Evolutionary conservation across 2,797 vertebrate species (phyloP).

Genomic region (Anguilla marmorata): DNA sequence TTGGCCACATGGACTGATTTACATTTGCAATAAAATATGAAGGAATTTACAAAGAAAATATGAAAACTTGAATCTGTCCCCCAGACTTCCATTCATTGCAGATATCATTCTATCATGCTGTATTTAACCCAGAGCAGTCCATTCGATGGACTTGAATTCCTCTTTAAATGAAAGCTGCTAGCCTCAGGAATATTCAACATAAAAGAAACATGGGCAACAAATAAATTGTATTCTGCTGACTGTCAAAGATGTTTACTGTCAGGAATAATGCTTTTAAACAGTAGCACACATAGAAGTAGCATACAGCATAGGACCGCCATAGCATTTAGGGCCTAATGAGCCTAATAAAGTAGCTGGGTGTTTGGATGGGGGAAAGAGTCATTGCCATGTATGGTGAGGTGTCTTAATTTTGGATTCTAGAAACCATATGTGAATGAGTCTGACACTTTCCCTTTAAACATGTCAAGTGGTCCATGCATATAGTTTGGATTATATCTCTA

Average conservation of each 20-base stretch:
- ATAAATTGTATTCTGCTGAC: not conserved
- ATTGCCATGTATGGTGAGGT: not conserved
- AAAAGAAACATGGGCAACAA: not conserved
- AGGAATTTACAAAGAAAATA: slow-evolving; percentile 3
- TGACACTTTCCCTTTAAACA: slow-evolving; percentile 24
- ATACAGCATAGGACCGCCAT: not conserved
- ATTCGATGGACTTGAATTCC: slow-evolving; percentile 33
- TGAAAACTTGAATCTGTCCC: slow-evolving; percentile 21
- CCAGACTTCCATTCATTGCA: slow-evolving; percentile 31
- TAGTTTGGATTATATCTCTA: slow-evolving; percentile 33
- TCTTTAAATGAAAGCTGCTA: not conserved
- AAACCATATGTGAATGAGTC: not conserved
- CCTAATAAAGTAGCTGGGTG: not conserved
- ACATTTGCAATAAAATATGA: slow-evolving; percentile 26
- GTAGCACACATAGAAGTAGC: not conserved
- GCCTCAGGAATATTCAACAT: not conserved
- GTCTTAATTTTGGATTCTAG: slow-evolving; percentile 11
- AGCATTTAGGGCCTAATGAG: not conserved
- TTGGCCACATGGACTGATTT: not conserved
- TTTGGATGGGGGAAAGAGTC: not conserved
- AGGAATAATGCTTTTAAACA: not conserved
- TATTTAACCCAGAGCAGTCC: slow-evolving; percentile 32
- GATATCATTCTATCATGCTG: slow-evolving; percentile 34
- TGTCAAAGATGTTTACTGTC: not conserved
- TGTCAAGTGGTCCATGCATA: slow-evolving; percentile 22